phyloP scores from a whole-genome alignment of 2,113 vertebrate species.

The Corythornis vintsioides region DNA sequence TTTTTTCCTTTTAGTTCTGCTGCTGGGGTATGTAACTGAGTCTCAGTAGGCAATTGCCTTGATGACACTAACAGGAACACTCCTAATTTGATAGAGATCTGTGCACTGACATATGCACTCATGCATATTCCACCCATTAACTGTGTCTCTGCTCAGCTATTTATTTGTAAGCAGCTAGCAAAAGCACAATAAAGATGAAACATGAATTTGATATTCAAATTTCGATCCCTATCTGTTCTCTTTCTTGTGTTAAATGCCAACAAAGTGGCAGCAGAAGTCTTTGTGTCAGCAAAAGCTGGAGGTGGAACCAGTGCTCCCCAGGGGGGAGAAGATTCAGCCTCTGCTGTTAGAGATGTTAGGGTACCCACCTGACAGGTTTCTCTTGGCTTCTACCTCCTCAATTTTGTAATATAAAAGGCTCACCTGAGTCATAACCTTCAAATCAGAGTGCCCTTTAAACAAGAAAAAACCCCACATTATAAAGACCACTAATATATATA shows the following conservation, averaged over 20 bases:
- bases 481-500: background rate
- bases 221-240: background rate
- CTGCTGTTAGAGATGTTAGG: background rate
- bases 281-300: background rate
- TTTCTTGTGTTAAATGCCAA: background rate
- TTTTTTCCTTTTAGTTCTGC: background rate
- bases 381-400: background rate
- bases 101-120: background rate
- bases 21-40: background rate
- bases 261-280: background rate
- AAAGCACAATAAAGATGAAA: background rate
- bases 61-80: background rate
- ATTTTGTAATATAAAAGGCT: background rate
- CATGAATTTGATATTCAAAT: background rate
- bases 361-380: background rate
- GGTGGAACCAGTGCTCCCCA: background rate
- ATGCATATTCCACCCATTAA: background rate
- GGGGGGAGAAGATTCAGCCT: background rate
- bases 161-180: background rate
- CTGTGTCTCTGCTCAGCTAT: background rate
- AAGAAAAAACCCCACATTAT: background rate
- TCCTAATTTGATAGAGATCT: background rate
- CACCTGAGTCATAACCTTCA: background rate
- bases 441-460: background rate
- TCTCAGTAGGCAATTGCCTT: background rate